These are phyloP conservation scores for Okapia johnstoni DNA, from an alignment of 2,113 vertebrate genomes.

Conservation along the genomic window DNA sequence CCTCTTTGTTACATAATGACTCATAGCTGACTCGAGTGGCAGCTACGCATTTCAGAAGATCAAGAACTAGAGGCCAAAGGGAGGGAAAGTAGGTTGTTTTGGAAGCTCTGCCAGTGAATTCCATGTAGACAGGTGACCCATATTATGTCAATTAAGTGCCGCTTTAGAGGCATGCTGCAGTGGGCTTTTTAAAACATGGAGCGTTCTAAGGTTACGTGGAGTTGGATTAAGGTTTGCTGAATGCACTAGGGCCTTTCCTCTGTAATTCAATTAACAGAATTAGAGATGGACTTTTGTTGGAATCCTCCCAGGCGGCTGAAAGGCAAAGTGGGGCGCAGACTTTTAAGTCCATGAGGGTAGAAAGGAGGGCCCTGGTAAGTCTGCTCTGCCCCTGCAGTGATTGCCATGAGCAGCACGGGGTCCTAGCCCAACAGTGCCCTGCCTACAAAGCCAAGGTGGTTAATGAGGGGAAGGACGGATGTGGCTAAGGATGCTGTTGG, in stretches of 20 bases:
- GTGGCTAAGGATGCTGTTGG: fast-evolving
- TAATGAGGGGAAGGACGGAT: fast-evolving
- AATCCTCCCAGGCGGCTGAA: not conserved
- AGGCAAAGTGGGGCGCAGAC: constrained; percentile 38
- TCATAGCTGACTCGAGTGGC: not conserved
- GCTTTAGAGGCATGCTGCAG: constrained; percentile 14
- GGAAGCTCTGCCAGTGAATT: constrained; percentile 43
- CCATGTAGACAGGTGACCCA: constrained; percentile 75
- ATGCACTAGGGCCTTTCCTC: constrained; percentile 27
- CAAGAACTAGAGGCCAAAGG: constrained; percentile 33
- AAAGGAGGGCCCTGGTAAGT: not conserved
- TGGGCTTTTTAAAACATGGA: not conserved
- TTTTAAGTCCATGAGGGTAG: not conserved
- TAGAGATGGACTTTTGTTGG: not conserved
- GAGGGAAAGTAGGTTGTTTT: constrained; percentile 65
- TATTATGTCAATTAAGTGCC: constrained; percentile 72
- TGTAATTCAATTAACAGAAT: not conserved
- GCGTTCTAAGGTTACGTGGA: constrained; percentile 23
- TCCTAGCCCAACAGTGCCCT: not conserved
- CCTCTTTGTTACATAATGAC: constrained; percentile 31
- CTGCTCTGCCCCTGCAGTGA: too few species aligned
- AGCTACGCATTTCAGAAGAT: not conserved
- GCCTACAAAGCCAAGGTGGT: not conserved
- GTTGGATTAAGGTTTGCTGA: not conserved
- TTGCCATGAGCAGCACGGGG: fast-evolving